These are phyloP conservation scores for Ypsolopha scabrella DNA, from an alignment of 2,888 invertebrate species.

Conservation along the genomic window DNA sequence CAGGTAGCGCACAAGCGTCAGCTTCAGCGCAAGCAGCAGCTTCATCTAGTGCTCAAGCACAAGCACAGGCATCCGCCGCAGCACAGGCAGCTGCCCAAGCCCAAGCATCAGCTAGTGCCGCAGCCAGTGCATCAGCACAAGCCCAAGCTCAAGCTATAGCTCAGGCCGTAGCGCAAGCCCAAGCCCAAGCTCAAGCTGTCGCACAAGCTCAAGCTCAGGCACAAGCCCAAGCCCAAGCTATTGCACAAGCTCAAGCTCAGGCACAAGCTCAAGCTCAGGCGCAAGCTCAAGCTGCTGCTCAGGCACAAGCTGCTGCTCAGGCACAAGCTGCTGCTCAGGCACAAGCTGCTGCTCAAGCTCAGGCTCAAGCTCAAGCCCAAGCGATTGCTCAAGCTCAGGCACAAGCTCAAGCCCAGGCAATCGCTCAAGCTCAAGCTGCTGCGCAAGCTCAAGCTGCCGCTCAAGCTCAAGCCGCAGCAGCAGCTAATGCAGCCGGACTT, in stretches of 20 bases:
- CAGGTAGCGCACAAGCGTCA: background rate
- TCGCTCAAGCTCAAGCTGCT: background rate
- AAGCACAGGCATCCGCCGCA: background rate
- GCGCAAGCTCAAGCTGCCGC: background rate
- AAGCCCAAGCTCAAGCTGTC: background rate
- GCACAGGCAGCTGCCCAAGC: background rate
- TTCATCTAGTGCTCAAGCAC: conserved; percentile 2
- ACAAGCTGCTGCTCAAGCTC: background rate
- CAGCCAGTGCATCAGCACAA: background rate
- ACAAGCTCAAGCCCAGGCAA: no score
- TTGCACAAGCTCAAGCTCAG: no score
- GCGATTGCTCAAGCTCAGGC: background rate
- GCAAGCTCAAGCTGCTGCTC: background rate
- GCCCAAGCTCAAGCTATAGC: background rate
- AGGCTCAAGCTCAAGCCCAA: background rate
- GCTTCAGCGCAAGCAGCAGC: conserved; percentile 4
- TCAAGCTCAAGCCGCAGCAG: background rate
- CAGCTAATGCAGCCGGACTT: no score
- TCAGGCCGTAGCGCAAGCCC: background rate
- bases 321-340: background rate
- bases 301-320: background rate
- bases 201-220: background rate
- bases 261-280: no score
- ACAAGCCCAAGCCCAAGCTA: background rate
- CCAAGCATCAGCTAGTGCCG: background rate